phyloP scores from a whole-genome alignment of 2,113 vertebrate genomes.

The Macheiramphus alcinus region DNA sequence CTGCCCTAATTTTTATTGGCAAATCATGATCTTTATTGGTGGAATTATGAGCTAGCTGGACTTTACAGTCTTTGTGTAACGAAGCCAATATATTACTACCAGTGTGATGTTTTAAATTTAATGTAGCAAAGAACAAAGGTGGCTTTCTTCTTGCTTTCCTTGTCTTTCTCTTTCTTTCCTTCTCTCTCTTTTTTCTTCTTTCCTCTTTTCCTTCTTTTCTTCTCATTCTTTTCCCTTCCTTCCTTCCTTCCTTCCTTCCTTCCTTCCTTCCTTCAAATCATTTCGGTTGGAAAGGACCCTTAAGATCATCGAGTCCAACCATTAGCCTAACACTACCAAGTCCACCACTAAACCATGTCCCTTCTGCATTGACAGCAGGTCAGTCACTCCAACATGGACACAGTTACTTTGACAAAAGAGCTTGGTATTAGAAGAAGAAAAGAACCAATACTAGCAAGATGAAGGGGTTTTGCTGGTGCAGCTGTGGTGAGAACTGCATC shows the following conservation, averaged over 20 bases:
- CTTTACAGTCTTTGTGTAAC: neutral
- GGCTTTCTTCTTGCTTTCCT: neutral
- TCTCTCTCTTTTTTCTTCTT: no score
- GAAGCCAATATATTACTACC: neutral
- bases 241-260: neutral
- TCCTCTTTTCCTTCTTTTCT: no score
- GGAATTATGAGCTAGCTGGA: conserved; percentile 17
- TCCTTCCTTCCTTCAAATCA: neutral
- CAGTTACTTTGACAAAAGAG: neutral
- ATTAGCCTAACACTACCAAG: neutral
- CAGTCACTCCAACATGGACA: neutral
- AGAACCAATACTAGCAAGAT: neutral
- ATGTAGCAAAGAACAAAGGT: neutral
- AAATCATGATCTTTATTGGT: conserved; percentile 26
- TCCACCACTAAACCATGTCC: neutral
- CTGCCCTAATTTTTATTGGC: conserved; percentile 41
- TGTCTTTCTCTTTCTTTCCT: neutral
- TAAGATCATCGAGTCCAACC: accelerated
- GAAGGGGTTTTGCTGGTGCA: neutral
- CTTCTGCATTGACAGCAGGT: neutral
- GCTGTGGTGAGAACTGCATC: neutral
- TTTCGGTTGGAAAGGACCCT: neutral
- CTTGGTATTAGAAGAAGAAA: neutral
- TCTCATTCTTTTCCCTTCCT: no score
- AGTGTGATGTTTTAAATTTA: neutral